These are phyloP conservation scores for Prionace glauca DNA, from an alignment of 2,797 vertebrate species.

Conservation along the genomic window DNA sequence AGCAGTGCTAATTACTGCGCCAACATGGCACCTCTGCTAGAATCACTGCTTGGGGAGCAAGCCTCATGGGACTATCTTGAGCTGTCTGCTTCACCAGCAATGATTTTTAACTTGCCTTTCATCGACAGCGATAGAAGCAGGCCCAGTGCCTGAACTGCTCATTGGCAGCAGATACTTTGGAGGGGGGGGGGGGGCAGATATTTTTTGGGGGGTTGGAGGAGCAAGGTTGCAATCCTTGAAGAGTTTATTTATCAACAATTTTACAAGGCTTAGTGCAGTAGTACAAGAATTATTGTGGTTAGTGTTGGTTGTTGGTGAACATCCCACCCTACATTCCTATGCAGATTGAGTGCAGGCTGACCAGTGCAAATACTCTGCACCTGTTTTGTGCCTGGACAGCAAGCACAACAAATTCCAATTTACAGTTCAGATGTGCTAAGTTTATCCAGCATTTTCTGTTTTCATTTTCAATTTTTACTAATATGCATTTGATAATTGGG, in stretches of 20 bases:
- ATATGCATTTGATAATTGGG: too few species aligned
- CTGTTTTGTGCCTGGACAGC: not conserved
- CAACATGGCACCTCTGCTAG: not conserved
- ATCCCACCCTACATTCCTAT: not conserved
- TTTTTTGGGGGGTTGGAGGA: not conserved
- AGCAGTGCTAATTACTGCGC: too few species aligned
- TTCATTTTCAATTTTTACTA: not conserved
- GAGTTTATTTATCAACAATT: not conserved
- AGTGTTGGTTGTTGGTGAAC: not conserved
- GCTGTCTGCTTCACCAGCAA: not conserved
- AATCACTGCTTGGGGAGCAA: not conserved
- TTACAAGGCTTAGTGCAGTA: not conserved
- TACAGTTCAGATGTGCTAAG: too few species aligned
- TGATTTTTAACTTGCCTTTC: not conserved
- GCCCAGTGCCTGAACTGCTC: too few species aligned
- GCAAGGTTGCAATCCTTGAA: not conserved
- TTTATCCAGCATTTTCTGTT: too few species aligned
- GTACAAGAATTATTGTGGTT: too few species aligned
- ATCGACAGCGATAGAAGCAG: not conserved
- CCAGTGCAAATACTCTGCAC: not conserved
- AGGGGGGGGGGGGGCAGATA: not conserved
- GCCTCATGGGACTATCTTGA: not conserved
- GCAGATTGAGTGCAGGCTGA: not conserved
- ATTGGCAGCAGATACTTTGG: not conserved
- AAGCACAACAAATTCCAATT: not conserved